Conservation (phyloP, 1,140 invertebrate genomes). For the Danaus melanippus region DNA sequence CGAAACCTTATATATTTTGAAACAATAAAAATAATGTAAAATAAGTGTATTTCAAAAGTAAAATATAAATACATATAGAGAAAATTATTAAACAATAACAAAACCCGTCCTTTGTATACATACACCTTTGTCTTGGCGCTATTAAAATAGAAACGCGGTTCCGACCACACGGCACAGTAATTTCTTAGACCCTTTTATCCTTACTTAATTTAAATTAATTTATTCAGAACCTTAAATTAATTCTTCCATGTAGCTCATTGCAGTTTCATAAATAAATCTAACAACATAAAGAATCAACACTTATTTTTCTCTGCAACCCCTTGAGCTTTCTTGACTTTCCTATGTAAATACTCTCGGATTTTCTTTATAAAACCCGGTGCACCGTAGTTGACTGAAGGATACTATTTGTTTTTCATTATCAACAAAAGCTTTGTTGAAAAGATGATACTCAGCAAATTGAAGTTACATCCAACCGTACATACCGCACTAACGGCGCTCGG, state of each 20-base stretch:
- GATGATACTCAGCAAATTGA: constrained; percentile 61
- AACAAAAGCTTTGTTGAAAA: constrained; percentile 65
- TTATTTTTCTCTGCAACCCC: constrained; percentile 24
- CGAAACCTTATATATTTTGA: constrained; percentile 26
- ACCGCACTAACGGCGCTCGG: constrained; percentile 51
- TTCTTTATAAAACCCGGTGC: constrained; percentile 49
- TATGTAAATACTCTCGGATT: constrained; percentile 44
- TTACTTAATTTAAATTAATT: constrained; percentile 66
- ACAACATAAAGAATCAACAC: constrained; percentile 24
- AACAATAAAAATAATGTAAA: neutral
- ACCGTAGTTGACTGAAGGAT: constrained; percentile 49
- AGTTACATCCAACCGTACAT: constrained; percentile 53
- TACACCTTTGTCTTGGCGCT: constrained; percentile 49
- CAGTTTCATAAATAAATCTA: constrained; percentile 9
- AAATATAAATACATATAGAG: constrained; percentile 16
- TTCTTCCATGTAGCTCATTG: constrained; percentile 15
- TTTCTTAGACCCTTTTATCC: constrained; percentile 58
- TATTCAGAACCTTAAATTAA: constrained; percentile 33
- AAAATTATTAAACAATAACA: constrained; percentile 50
- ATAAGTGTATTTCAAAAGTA: constrained; percentile 2
- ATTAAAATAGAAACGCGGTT: constrained; percentile 52
- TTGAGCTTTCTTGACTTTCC: constrained; percentile 26
- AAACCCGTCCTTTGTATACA: constrained; percentile 45
- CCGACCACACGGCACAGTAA: constrained; percentile 42
- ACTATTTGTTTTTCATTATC: constrained; percentile 70